Evolutionary conservation across 1,140 invertebrate genomes (phyloP).

Genomic region (Diorhabda carinulata): DNA sequence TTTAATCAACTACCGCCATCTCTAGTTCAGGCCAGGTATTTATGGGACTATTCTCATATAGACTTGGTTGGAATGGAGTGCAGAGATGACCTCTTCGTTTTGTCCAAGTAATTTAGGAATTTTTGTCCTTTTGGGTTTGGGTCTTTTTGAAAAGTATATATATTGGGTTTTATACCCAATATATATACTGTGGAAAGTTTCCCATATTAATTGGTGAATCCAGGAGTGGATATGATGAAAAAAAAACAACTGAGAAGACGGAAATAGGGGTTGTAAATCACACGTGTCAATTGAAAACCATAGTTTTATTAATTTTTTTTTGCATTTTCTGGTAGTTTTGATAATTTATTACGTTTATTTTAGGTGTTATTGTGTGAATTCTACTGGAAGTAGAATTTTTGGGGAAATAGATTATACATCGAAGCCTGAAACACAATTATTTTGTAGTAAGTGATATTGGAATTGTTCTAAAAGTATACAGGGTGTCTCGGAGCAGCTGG

Average conservation of each 20-base stretch:
- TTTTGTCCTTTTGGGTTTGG: no score
- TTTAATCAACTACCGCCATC: no score
- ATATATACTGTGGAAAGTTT: neutral
- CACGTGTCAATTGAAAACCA: neutral
- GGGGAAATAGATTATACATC: conserved; percentile 54
- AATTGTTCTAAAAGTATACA: no score
- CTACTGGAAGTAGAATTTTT: conserved; percentile 56
- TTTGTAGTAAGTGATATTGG: conserved; percentile 50
- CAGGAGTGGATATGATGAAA: neutral
- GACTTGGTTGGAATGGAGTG: no score
- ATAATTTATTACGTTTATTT: conserved; percentile 30
- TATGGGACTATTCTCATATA: no score
- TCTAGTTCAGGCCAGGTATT: no score
- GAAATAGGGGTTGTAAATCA: neutral
- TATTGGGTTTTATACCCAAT: no score
- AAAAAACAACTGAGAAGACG: neutral
- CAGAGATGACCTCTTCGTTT: no score
- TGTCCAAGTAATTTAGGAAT: no score
- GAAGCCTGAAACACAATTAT: conserved; percentile 48
- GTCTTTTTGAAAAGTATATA: no score
- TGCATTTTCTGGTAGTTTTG: neutral
- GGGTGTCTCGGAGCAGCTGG: no score
- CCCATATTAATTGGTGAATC: neutral
- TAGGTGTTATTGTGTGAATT: conserved; percentile 59
- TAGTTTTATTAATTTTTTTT: conserved; percentile 1